Conservation (phyloP, 2,888 invertebrate species). For the Neocrepidodera transversa region DNA sequence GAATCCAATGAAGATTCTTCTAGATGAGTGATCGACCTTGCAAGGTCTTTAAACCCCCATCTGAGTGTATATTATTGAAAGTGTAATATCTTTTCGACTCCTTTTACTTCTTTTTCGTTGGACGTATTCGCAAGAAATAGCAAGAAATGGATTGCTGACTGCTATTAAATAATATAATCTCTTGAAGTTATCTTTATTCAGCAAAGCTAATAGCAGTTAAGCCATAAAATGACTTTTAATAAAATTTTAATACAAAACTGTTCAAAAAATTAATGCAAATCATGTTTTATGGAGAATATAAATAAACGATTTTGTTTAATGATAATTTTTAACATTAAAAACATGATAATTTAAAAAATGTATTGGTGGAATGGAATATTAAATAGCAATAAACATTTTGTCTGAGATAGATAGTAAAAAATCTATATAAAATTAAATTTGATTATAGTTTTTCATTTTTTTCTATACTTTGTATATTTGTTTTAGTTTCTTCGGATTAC, state of each 20-base stretch:
- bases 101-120: background rate
- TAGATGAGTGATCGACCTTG: constrained; percentile 48
- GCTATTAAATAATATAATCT: background rate
- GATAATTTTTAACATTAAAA: no score
- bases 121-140: constrained; percentile 5
- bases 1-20: constrained; percentile 31
- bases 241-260: background rate
- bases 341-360: no score
- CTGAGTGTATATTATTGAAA: constrained; percentile 17
- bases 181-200: background rate
- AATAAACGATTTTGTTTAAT: no score
- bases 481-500: no score
- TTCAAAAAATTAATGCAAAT: background rate
- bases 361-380: no score
- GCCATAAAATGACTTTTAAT: background rate
- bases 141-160: background rate
- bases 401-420: no score
- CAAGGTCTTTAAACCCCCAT: constrained; percentile 51
- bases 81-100: constrained; percentile 9
- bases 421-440: no score
- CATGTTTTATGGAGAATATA: no score
- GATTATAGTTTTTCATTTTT: no score
- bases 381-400: no score
- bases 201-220: background rate
- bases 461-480: no score